Evolutionary conservation across 2,113 vertebrate genomes (phyloP).

Genomic region (Oncorhynchus mykiss): DNA sequence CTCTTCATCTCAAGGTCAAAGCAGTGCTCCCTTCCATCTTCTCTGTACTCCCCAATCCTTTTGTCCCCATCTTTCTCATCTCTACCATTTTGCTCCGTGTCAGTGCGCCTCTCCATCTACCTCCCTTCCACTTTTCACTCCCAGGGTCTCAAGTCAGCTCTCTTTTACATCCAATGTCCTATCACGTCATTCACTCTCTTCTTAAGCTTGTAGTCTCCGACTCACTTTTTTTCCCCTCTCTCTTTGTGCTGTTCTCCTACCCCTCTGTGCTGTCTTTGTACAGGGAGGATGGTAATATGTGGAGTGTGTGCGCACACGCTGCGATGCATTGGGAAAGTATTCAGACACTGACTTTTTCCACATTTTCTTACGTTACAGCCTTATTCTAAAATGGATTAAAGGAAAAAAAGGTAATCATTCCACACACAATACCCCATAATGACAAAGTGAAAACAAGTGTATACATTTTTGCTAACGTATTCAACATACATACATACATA

Average conservation of each 20-base stretch:
- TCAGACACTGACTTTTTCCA: no score
- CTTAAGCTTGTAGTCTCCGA: not conserved
- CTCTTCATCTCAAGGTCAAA: slow-evolving; percentile 21
- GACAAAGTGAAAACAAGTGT: no score
- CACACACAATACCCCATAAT: no score
- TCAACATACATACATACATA: no score
- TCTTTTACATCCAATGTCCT: not conserved
- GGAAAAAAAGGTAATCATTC: no score
- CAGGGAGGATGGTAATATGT: not conserved
- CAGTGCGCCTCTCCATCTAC: slow-evolving; percentile 8
- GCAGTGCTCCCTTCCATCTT: slow-evolving; percentile 6
- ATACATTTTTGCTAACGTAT: no score
- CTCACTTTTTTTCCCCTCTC: slow-evolving; percentile 15
- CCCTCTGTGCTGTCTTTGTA: slow-evolving; percentile 22
- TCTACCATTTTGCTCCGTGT: slow-evolving; percentile 11
- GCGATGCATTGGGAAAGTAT: no score
- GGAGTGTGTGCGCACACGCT: not conserved
- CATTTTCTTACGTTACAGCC: no score
- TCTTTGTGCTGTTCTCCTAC: slow-evolving; percentile 47
- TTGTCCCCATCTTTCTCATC: not conserved
- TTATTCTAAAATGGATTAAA: no score
- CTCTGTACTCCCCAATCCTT: not conserved
- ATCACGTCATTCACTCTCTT: not conserved
- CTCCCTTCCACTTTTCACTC: not conserved
- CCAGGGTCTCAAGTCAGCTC: not conserved